A percentile compares a stretch with the other conserved stretches of the same genome.
These are phyloP conservation scores for Acrocyrtus sp. DNA, from an alignment of 2,888 invertebrate species.

Conservation along the genomic window DNA sequence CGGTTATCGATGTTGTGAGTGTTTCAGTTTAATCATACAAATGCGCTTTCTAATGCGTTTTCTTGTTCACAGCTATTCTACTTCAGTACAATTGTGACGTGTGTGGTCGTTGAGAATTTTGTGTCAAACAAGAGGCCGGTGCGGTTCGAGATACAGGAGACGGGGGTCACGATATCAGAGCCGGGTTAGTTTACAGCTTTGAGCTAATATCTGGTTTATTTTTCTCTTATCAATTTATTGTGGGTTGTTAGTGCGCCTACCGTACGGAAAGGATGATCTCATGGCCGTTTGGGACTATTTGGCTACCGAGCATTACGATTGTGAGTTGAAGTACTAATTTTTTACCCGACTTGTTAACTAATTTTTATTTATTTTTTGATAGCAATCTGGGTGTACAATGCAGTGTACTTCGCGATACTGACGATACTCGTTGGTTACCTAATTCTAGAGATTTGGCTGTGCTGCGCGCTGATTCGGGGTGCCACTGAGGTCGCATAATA, in stretches of 20 bases:
- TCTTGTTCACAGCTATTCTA: conserved; percentile 31
- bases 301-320: conserved; percentile 28
- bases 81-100: conserved; percentile 33
- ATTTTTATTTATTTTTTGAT: neutral
- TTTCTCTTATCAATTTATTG: neutral
- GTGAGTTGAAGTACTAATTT: conserved; percentile 9
- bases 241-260: conserved; percentile 17
- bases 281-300: conserved; percentile 51
- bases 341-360: neutral
- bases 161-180: conserved; percentile 29
- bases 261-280: conserved; percentile 39
- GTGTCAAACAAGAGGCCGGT: conserved; percentile 37
- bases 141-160: conserved; percentile 32
- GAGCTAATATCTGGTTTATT: neutral
- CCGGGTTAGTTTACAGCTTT: conserved; percentile 14
- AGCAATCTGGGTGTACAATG: conserved; percentile 30
- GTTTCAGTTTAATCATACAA: neutral
- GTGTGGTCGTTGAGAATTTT: conserved; percentile 31
- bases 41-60: neutral
- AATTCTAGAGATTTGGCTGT: conserved; percentile 55
- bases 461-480: conserved; percentile 50
- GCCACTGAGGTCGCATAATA: conserved; percentile 53
- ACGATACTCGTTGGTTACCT: conserved; percentile 42
- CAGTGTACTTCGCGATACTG: conserved; percentile 41
- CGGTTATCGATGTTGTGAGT: conserved; percentile 41